A percentile compares a stretch with the other conserved stretches of the same genome.
These are phyloP conservation scores for Plemyria rubiginata DNA, from an alignment of 2,888 invertebrate genomes.

Conservation along the genomic window DNA sequence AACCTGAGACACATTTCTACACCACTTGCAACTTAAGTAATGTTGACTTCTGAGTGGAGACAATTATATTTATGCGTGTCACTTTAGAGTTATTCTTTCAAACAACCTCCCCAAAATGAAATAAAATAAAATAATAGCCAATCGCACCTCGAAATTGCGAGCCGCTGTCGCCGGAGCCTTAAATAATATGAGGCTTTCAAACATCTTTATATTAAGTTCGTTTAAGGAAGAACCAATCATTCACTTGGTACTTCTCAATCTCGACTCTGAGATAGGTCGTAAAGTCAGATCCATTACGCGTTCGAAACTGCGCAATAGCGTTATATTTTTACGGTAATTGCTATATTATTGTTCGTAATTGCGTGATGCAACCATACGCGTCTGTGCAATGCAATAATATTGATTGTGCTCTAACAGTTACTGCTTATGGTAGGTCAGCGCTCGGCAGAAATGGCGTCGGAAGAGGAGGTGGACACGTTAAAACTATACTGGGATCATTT, in stretches of 20 bases:
- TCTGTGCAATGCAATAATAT: slow-evolving; percentile 4
- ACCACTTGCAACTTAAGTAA: not conserved
- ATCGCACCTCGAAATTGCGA: too few relatives aligned
- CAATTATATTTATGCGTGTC: too few relatives aligned
- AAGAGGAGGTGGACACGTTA: slow-evolving; percentile 66
- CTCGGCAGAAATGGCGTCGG: slow-evolving; percentile 61
- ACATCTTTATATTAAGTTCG: too few relatives aligned
- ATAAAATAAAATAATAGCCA: too few relatives aligned
- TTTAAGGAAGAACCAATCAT: too few relatives aligned
- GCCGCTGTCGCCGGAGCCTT: too few relatives aligned
- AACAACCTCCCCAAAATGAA: too few relatives aligned
- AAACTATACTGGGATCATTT: slow-evolving; percentile 86
- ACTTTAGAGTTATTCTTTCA: too few relatives aligned
- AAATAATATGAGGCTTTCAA: too few relatives aligned
- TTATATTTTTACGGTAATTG: slow-evolving; percentile 5
- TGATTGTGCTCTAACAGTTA: slow-evolving; percentile 13
- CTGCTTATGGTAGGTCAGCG: slow-evolving; percentile 53
- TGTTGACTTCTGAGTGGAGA: not conserved
- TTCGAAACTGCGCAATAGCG: slow-evolving; percentile 8
- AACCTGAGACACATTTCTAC: not conserved
- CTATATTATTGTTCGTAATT: not conserved
- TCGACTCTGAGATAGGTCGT: not conserved
- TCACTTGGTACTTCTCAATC: not conserved
- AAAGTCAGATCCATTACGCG: not conserved
- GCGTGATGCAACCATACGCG: not conserved